Evolutionary conservation across 1,140 invertebrate species (phyloP).

Genomic region (Drosophila arizonae): DNA sequence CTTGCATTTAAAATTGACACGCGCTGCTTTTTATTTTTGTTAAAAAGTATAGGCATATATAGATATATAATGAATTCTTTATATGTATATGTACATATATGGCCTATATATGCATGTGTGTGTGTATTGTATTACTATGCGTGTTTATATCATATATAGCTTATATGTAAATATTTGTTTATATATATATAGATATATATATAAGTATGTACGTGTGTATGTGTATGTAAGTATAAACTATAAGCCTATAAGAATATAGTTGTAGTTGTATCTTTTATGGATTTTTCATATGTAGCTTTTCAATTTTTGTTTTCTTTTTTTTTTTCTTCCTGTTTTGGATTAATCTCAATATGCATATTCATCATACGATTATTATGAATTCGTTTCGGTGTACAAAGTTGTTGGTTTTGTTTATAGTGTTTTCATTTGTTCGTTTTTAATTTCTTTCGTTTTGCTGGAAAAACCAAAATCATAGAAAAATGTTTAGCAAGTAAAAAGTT

Average conservation of each 20-base stretch:
- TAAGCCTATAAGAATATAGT: conserved; percentile 82
- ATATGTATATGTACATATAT: conserved; percentile 29
- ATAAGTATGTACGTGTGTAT: conserved; percentile 34
- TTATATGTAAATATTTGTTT: conserved; percentile 59
- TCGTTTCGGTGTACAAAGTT: conserved; percentile 82
- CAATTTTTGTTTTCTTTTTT: conserved; percentile 24
- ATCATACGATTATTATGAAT: conserved; percentile 74
- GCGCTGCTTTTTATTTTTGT: conserved; percentile 52
- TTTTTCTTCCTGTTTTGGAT: conserved; percentile 44
- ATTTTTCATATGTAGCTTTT: conserved; percentile 52
- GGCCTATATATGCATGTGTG: conserved; percentile 14
- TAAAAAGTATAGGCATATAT: conserved; percentile 61
- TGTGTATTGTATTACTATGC: conserved; percentile 57
- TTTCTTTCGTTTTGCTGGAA: conserved; percentile 39
- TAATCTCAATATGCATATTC: conserved; percentile 69
- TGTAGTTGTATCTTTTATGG: conserved; percentile 66
- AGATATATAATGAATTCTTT: conserved; percentile 33
- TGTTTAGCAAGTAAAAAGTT: conserved; percentile 38
- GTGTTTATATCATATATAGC: conserved; percentile 47
- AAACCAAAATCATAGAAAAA: conserved; percentile 55
- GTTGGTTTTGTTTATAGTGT: conserved; percentile 78
- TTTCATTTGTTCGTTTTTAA: conserved; percentile 44
- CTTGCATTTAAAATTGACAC: conserved; percentile 71
- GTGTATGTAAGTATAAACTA: conserved; percentile 76
- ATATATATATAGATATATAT: conserved; percentile 33